These are phyloP conservation scores for Dorcus hopei DNA, from an alignment of 2,888 invertebrate species.

Conservation along the genomic window DNA sequence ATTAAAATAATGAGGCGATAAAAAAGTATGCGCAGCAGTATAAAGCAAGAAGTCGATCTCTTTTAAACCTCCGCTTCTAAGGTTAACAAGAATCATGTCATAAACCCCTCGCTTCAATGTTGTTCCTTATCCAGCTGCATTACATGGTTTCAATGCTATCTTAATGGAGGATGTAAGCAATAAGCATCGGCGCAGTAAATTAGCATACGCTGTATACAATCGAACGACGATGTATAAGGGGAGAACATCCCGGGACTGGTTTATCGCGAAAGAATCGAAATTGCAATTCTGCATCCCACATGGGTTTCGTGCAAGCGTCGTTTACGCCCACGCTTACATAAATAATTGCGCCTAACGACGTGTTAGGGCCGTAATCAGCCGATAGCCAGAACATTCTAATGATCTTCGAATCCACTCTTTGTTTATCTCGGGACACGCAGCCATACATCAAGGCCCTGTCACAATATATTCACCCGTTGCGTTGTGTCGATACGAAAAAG, in stretches of 20 bases:
- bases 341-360: conserved; percentile 39
- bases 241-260: conserved; percentile 1
- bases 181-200: conserved; percentile 12
- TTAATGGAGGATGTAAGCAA: conserved; percentile 19
- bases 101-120: too few species aligned
- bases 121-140: too few species aligned
- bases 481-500: background rate
- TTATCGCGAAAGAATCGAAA: conserved; percentile 13
- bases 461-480: conserved; percentile 19
- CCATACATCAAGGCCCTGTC: conserved; percentile 24
- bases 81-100: too few species aligned
- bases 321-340: conserved; percentile 34
- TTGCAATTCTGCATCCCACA: conserved; percentile 20
- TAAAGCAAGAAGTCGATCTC: too few species aligned
- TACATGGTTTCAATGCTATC: conserved; percentile 7
- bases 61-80: too few species aligned
- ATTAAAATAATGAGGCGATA: too few species aligned
- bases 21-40: too few species aligned
- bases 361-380: conserved; percentile 35
- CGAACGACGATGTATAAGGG: conserved; percentile 3
- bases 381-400: conserved; percentile 33
- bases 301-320: conserved; percentile 21
- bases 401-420: conserved; percentile 22
- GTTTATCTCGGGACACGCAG: conserved; percentile 16
- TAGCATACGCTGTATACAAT: conserved; percentile 12